Evolutionary conservation across 2,113 vertebrate species (phyloP).

Genomic region (Copsychus sechellarum): DNA sequence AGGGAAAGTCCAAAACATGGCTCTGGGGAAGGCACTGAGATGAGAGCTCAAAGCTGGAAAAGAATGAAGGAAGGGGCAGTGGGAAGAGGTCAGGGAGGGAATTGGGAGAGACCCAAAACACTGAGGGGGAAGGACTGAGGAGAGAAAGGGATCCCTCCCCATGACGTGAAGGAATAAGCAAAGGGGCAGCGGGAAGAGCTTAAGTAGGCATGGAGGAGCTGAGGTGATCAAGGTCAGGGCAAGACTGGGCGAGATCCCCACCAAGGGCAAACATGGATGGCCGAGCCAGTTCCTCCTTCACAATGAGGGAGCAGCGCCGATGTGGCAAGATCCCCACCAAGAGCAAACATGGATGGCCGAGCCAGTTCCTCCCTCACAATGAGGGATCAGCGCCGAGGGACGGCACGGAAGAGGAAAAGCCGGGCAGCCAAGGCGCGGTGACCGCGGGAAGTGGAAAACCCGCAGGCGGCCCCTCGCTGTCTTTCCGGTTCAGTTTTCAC

Average conservation of each 20-base stretch:
- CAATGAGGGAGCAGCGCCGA: too few relatives aligned
- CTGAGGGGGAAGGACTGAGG: too few relatives aligned
- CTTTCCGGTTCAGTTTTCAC: conserved; percentile 59
- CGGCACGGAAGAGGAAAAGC: neutral
- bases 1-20: neutral
- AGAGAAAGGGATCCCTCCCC: too few relatives aligned
- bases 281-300: neutral
- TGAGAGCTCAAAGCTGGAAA: neutral
- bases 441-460: conserved; percentile 12
- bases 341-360: neutral
- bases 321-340: neutral
- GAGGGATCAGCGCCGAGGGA: too few relatives aligned
- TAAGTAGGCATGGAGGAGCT: neutral
- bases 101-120: too few relatives aligned
- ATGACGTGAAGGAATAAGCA: too few relatives aligned
- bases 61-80: neutral
- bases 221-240: neutral
- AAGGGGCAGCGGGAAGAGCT: neutral
- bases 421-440: neutral
- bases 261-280: accelerated
- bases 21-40: neutral
- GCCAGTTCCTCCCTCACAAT: too few relatives aligned
- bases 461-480: neutral
- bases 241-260: neutral
- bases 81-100: too few relatives aligned